Conservation (phyloP, 2,888 invertebrate genomes). For the Temnothorax unifasciatus region DNA sequence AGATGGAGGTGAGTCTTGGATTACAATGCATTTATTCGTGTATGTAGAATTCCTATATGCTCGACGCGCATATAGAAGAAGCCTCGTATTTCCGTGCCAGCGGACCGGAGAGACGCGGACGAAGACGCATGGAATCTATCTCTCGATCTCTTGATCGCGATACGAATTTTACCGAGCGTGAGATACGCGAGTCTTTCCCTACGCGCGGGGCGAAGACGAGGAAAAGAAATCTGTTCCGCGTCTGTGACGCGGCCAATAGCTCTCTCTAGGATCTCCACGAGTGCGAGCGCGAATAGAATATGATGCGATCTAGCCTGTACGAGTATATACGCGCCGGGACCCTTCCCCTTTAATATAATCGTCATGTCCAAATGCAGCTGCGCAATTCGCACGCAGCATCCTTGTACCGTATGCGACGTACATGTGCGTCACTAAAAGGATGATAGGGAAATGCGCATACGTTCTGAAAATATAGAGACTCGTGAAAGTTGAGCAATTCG, state of each 20-base stretch:
- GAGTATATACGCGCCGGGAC: not conserved
- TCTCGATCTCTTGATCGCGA: conserved; percentile 46
- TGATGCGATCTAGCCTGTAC: not conserved
- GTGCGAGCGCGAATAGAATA: conserved; percentile 26
- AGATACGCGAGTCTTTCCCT: conserved; percentile 20
- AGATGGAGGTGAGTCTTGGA: conserved; percentile 3
- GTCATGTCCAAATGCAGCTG: conserved; percentile 35
- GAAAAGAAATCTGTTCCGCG: conserved; percentile 25
- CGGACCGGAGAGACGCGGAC: not conserved
- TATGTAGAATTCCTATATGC: conserved; percentile 10
- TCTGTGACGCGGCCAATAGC: conserved; percentile 32
- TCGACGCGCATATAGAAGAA: conserved; percentile 12
- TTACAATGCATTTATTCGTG: conserved; percentile 43
- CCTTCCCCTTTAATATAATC: conserved; percentile 4
- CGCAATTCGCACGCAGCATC: conserved; percentile 13
- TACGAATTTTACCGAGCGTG: conserved; percentile 34
- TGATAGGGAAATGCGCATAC: not conserved
- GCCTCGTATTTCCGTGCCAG: conserved; percentile 37
- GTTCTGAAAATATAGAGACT: not conserved
- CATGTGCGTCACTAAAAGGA: conserved; percentile 1
- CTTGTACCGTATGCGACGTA: not conserved
- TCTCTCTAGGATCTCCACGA: conserved; percentile 3
- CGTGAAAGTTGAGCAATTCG: conserved; percentile 1
- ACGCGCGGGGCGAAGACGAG: not conserved
- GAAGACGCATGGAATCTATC: conserved; percentile 30